A percentile compares a stretch with the other conserved stretches of the same genome.
These are phyloP conservation scores for Ammodramus savannarum DNA, from an alignment of 2,113 vertebrate species.

Conservation along the genomic window DNA sequence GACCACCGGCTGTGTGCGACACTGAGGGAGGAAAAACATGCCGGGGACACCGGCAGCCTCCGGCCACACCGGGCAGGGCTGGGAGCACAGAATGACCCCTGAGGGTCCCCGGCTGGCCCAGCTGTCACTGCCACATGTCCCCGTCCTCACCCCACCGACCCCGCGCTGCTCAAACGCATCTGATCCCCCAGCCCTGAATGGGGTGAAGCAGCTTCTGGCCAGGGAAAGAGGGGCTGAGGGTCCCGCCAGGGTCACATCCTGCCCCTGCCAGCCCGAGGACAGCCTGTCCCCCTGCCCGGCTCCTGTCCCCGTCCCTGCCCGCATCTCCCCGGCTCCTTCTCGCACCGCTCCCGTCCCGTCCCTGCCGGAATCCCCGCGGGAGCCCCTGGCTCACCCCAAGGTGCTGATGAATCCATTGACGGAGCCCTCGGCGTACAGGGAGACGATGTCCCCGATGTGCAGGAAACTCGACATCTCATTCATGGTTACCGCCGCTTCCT, in stretches of 20 bases:
- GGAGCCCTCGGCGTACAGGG: slow-evolving; percentile 94
- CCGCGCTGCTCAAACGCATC: not conserved
- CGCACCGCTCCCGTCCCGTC: not conserved
- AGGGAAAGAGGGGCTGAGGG: not conserved
- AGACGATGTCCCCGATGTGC: slow-evolving; percentile 96
- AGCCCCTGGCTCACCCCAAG: slow-evolving; percentile 81
- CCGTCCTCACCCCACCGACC: not conserved
- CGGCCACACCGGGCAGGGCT: not conserved
- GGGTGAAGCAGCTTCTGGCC: not conserved
- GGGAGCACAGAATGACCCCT: not conserved
- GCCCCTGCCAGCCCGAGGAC: not conserved
- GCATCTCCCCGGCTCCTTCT: not conserved
- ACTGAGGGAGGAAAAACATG: no score
- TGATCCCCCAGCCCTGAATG: not conserved
- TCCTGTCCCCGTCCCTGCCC: not conserved
- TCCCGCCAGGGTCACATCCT: not conserved
- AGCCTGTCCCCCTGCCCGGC: not conserved
- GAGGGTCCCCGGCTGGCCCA: fast-evolving
- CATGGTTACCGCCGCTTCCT: slow-evolving; percentile 64
- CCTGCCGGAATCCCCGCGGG: fast-evolving
- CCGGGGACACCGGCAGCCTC: not conserved
- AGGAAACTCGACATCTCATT: slow-evolving; percentile 98
- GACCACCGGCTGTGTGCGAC: fast-evolving
- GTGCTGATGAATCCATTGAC: slow-evolving; percentile 98
- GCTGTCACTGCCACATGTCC: not conserved